Conservation (phyloP, 1,140 invertebrate species). For the Olivierus martensii region DNA sequence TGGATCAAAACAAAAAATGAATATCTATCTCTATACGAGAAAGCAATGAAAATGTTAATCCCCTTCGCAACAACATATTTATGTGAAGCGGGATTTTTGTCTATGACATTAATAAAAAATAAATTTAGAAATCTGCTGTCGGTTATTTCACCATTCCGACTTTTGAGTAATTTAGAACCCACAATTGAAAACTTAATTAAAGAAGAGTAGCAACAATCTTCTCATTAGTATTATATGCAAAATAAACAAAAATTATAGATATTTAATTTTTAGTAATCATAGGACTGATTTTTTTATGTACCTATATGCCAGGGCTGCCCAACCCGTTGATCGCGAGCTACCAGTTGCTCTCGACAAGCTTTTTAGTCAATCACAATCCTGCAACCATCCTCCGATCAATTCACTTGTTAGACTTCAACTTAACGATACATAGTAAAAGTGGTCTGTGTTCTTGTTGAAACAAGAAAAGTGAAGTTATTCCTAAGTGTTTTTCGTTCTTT, state of each 20-base stretch:
- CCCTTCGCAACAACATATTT: background rate
- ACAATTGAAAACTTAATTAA: background rate
- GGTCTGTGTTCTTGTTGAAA: too few relatives aligned
- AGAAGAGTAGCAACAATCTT: background rate
- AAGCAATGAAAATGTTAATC: background rate
- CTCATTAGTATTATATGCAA: background rate
- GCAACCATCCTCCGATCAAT: too few relatives aligned
- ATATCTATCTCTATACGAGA: conserved; percentile 1
- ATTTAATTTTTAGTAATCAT: background rate
- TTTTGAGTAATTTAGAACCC: background rate
- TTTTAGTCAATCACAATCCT: too few relatives aligned
- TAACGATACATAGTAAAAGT: too few relatives aligned
- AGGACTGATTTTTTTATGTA: background rate
- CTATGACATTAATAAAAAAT: background rate
- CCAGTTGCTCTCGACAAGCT: too few relatives aligned
- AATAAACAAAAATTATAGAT: background rate
- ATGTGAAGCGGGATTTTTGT: background rate
- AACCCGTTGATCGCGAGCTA: too few relatives aligned
- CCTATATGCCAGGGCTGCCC: too few relatives aligned
- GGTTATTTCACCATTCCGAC: background rate
- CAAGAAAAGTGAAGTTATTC: too few relatives aligned
- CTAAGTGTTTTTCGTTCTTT: too few relatives aligned
- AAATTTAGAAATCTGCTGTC: background rate
- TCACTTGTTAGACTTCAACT: too few relatives aligned
- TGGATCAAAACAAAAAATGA: background rate